Conservation (phyloP, 2,888 invertebrate species). For the Lycia hirtaria region DNA sequence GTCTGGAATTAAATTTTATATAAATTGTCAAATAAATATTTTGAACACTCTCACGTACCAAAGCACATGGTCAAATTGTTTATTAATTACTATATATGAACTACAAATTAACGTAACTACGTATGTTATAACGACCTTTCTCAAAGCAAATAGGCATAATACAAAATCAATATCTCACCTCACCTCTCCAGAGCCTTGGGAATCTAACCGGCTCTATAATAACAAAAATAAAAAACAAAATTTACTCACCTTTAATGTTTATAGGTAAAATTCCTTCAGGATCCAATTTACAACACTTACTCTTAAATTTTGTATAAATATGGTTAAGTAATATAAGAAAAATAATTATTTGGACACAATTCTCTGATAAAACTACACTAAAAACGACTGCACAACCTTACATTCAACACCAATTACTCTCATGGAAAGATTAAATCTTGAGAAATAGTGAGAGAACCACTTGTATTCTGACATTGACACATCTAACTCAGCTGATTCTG, state of each 20-base stretch:
- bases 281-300: background rate
- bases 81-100: background rate
- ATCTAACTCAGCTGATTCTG: too few species aligned
- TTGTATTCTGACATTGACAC: background rate
- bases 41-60: too few species aligned
- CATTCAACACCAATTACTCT: background rate
- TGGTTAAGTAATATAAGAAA: too few species aligned
- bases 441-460: background rate
- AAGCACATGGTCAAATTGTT: background rate
- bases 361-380: conserved; percentile 4
- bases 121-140: too few species aligned
- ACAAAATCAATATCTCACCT: background rate
- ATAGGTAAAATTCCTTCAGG: background rate
- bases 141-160: background rate
- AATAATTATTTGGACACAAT: conserved; percentile 12
- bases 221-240: background rate
- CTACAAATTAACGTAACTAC: too few species aligned
- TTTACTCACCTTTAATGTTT: conserved; percentile 1
- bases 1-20: too few species aligned
- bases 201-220: background rate
- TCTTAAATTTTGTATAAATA: too few species aligned
- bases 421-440: background rate
- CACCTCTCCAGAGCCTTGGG: too few species aligned
- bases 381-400: conserved; percentile 1
- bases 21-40: too few species aligned